Conservation (phyloP, 2,888 invertebrate genomes). For the Drosophila bunnanda region DNA sequence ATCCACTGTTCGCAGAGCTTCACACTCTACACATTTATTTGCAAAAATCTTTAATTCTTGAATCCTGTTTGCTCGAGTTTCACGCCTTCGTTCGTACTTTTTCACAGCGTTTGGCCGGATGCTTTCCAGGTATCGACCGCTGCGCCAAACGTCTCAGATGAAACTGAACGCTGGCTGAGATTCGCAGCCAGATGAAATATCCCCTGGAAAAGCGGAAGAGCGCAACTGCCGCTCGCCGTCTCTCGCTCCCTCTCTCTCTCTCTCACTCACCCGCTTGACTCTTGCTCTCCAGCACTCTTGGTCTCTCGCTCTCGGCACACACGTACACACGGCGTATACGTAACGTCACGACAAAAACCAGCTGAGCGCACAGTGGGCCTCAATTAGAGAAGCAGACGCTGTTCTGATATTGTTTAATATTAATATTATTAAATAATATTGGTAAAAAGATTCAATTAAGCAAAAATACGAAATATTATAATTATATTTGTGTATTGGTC, state of each 20-base stretch:
- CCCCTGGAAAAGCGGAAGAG: conserved; percentile 68
- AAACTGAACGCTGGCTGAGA: conserved; percentile 82
- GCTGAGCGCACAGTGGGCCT: conserved; percentile 44
- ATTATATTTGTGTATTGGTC: no score
- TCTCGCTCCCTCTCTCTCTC: conserved; percentile 29
- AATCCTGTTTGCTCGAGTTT: conserved; percentile 9
- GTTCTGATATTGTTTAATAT: no score
- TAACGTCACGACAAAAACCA: conserved; percentile 53
- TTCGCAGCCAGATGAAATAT: conserved; percentile 74
- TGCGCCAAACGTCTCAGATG: conserved; percentile 84
- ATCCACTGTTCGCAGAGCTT: neutral
- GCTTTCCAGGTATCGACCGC: conserved; percentile 76
- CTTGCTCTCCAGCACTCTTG: conserved; percentile 38
- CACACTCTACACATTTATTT: neutral
- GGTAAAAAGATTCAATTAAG: neutral
- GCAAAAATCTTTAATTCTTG: conserved; percentile 10
- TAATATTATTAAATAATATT: neutral
- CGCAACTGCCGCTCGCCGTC: conserved; percentile 50
- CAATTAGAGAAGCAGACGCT: neutral
- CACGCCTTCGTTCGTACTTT: conserved; percentile 28
- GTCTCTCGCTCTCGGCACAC: conserved; percentile 13
- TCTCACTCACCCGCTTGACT: conserved; percentile 25
- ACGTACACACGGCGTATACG: conserved; percentile 54
- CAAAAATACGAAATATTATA: no score
- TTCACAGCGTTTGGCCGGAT: conserved; percentile 23